Conservation (phyloP, 1,140 invertebrate genomes). For the Nymphalis io region DNA sequence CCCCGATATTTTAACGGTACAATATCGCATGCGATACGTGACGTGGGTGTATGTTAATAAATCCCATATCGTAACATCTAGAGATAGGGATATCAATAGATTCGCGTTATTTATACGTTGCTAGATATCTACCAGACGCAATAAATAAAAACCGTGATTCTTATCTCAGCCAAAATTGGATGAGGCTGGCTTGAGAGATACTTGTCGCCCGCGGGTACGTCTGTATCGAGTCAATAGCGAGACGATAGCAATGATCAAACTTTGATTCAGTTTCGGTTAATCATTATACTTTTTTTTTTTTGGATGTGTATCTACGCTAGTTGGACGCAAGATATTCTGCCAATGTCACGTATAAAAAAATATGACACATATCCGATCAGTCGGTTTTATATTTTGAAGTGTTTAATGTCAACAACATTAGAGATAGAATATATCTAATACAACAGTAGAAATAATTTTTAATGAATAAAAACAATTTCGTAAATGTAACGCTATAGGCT, state of each 20-base stretch:
- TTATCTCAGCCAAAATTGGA: slow-evolving; percentile 35
- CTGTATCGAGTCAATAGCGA: background rate
- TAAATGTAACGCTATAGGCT: too few relatives aligned
- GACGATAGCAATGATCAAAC: slow-evolving; percentile 5
- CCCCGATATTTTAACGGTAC: slow-evolving; percentile 12
- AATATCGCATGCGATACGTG: slow-evolving; percentile 20
- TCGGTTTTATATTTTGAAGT: too few relatives aligned
- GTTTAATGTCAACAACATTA: too few relatives aligned
- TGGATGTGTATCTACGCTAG: too few relatives aligned
- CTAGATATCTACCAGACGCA: slow-evolving; percentile 29
- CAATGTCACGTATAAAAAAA: too few relatives aligned
- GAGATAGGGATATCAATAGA: slow-evolving; percentile 35
- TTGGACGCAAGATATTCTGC: too few relatives aligned
- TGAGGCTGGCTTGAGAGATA: background rate
- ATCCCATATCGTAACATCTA: slow-evolving; percentile 29
- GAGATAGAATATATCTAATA: too few relatives aligned
- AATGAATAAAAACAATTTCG: too few relatives aligned
- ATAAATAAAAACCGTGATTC: slow-evolving; percentile 36
- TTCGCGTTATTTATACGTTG: slow-evolving; percentile 34
- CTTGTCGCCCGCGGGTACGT: background rate
- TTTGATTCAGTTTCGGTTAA: slow-evolving; percentile 13
- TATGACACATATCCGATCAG: too few relatives aligned
- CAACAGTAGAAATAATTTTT: too few relatives aligned
- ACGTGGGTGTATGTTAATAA: slow-evolving; percentile 35
- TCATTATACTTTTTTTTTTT: too few relatives aligned